A percentile compares a stretch with the other conserved stretches of the same genome.
Evolutionary conservation across 2,888 invertebrate species (phyloP).

Genomic region (Drosophila antonietae): DNA sequence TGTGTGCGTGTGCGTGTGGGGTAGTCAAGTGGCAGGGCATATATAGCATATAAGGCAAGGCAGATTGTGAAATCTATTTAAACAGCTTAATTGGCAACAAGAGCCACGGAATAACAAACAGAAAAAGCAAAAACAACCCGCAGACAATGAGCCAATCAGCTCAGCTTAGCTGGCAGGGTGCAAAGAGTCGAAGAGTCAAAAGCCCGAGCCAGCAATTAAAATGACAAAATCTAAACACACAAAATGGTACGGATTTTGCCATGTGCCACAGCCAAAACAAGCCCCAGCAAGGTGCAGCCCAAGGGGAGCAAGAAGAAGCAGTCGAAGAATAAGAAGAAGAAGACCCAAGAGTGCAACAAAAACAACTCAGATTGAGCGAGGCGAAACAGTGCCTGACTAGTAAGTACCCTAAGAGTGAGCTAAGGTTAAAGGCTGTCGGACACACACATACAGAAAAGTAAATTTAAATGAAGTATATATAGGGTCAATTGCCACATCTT

Average conservation of each 20-base stretch:
- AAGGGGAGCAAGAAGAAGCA: conserved; percentile 32
- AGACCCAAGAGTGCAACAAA: conserved; percentile 57
- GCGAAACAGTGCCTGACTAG: not conserved
- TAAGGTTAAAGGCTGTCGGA: not conserved
- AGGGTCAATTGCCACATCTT: too few relatives aligned
- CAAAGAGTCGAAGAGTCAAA: conserved; percentile 47
- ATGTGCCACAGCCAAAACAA: conserved; percentile 42
- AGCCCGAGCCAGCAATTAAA: conserved; percentile 70
- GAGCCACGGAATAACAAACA: conserved; percentile 15
- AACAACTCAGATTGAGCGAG: not conserved
- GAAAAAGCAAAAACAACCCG: conserved; percentile 11
- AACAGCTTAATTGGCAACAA: conserved; percentile 75
- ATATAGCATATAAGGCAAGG: conserved; percentile 37
- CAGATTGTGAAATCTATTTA: conserved; percentile 74
- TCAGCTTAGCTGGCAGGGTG: conserved; percentile 57
- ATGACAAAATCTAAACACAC: conserved; percentile 80
- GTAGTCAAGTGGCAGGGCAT: conserved; percentile 56
- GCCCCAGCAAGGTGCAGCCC: conserved; percentile 56
- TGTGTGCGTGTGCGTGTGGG: conserved; percentile 7
- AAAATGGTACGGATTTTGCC: conserved; percentile 74
- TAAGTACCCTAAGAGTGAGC: not conserved
- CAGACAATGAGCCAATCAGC: conserved; percentile 63
- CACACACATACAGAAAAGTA: not conserved
- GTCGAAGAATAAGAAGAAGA: conserved; percentile 15
- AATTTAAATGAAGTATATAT: not conserved